Evolutionary conservation across 2,113 vertebrate genomes (phyloP).

Genomic region (Trinectes maculatus): DNA sequence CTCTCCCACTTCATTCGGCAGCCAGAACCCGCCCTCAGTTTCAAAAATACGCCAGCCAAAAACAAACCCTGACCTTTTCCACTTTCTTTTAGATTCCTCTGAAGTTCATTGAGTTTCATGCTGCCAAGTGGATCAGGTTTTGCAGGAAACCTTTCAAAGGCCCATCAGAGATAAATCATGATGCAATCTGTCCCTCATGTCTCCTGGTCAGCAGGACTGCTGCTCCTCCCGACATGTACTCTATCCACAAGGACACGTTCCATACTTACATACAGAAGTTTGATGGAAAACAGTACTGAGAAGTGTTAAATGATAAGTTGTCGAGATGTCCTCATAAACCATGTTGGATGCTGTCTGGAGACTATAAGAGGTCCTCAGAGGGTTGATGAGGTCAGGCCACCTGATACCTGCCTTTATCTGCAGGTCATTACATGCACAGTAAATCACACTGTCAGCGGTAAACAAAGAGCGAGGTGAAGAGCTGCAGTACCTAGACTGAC

Average conservation of each 20-base stretch:
- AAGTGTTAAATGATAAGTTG: background rate
- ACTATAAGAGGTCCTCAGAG: background rate
- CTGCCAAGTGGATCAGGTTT: conserved; percentile 54
- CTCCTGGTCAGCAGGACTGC: conserved; percentile 29
- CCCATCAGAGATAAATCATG: conserved; percentile 55
- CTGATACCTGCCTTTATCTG: conserved; percentile 20
- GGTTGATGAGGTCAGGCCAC: conserved; percentile 8
- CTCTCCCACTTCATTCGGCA: conserved; percentile 24
- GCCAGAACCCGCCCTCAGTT: conserved; percentile 18
- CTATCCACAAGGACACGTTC: no score
- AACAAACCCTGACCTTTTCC: conserved; percentile 62
- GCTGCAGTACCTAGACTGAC: conserved; percentile 4
- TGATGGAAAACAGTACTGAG: no score
- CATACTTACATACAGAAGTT: no score
- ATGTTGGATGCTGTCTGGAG: background rate
- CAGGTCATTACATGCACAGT: conserved; percentile 12
- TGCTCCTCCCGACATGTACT: background rate
- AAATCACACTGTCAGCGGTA: conserved; percentile 46
- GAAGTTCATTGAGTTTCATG: conserved; percentile 52
- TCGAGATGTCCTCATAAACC: conserved; percentile 3
- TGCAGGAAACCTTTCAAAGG: conserved; percentile 13
- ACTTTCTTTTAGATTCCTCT: conserved; percentile 29
- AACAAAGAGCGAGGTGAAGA: conserved; percentile 21
- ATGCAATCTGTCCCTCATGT: conserved; percentile 40
- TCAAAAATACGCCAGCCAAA: conserved; percentile 71